Base-by-base conservation (phyloP, 1,140 invertebrate species). In the Drosophila parabipectinata region DNA sequence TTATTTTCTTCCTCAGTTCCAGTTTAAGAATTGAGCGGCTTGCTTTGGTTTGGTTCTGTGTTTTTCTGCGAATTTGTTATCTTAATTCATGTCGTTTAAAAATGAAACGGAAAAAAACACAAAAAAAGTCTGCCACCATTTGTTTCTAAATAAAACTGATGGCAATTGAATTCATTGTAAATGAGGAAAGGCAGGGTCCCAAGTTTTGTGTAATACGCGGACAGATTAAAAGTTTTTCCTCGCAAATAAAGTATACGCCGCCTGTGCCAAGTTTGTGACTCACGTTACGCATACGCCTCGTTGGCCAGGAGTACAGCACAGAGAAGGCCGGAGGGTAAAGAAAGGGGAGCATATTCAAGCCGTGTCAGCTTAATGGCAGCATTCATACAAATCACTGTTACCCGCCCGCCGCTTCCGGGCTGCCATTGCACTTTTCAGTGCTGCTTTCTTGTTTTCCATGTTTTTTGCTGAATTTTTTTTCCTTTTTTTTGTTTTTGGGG, bases 81-180 rank as follows among this genome's bases (percentile, higher is more conserved):
- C 82, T 87, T 85, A 85, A 88, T 87, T 88, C 79, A 67, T 88
- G 83, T 88, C 83, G 88, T 85, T 85, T 82, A 75, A 82, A 87
- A 69, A 47, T 59, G 53, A 62, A 48, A 47, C 67, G 64, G 71
- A 66, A 67, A 59, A 47, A 59, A 41, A 39, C 12, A 30, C 21
- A 10, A 21, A 18, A 41, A 50, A 85, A 85, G 63, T 72, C 79
- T 66, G 72, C 71, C 53, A 30, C 63, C 76, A 77, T 79, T 87
- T 88, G 79, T 88, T 88, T 66, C 87, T 88, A 83, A 87, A 87
- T 82, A 87, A 82, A 87, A 82, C 79, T 82, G 66, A 75, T 66
- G 75, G 71, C 78, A 88, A 87, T 87, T 87, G 83, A 88, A 88
- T 87, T 76, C 74, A 64, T 77, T 62, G 61, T 37, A 18, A 32